Conservation (phyloP, 2,888 invertebrate species). For the Amaurobius ferox region DNA sequence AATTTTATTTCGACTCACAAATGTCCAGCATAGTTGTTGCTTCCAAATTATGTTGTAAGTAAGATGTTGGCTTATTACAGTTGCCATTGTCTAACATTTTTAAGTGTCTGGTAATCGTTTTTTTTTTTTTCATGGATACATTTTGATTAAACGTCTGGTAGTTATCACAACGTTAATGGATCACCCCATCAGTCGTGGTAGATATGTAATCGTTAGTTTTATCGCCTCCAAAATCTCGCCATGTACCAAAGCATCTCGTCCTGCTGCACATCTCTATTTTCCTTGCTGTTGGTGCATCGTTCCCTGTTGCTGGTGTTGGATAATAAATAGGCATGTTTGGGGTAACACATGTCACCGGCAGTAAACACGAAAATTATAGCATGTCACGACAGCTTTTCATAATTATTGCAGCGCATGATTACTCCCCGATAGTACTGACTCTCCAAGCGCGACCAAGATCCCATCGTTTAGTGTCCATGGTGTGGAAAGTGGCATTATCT, state of each 20-base stretch:
- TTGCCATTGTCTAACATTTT: no score
- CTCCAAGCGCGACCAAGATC: neutral
- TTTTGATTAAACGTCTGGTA: neutral
- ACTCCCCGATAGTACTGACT: neutral
- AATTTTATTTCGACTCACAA: no score
- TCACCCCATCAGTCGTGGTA: no score
- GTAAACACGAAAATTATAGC: conserved; percentile 9
- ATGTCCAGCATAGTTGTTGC: no score
- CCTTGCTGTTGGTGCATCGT: no score
- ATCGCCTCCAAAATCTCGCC: no score
- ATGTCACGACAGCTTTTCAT: conserved; percentile 11
- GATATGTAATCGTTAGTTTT: no score
- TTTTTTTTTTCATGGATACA: neutral
- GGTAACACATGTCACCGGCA: conserved; percentile 12
- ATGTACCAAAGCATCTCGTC: no score
- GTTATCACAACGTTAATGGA: neutral
- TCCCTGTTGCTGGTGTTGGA: neutral
- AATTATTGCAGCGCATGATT: conserved; percentile 16
- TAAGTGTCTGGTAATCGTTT: no score
- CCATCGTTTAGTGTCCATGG: neutral
- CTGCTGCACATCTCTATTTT: no score
- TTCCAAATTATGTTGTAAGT: no score
- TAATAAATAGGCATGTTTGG: neutral
- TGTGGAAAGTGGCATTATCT: neutral
- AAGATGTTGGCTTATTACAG: no score